Conservation (phyloP, 2,888 invertebrate genomes). For the Andrena camellia region DNA sequence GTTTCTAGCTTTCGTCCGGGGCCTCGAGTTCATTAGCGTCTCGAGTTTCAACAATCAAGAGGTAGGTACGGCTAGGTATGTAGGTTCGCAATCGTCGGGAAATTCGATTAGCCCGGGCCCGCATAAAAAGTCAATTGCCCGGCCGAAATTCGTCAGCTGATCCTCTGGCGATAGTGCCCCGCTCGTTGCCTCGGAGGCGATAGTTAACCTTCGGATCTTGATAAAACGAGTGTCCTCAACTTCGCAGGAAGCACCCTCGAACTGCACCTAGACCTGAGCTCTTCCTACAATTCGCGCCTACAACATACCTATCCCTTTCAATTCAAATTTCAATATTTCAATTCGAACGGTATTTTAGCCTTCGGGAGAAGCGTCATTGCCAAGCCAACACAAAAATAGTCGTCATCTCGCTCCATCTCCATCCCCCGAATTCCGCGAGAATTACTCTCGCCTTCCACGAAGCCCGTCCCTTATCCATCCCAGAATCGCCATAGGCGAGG, state of each 20-base stretch:
- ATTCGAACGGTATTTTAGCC: neutral
- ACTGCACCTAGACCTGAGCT: constrained; percentile 9
- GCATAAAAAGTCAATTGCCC: constrained; percentile 33
- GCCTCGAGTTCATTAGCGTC: constrained; percentile 32
- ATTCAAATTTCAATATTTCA: neutral
- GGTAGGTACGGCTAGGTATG: neutral
- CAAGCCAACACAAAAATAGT: constrained; percentile 17
- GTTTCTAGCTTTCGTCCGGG: constrained; percentile 17
- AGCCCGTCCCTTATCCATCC: constrained; percentile 42
- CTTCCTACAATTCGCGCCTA: neutral
- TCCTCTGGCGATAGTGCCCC: constrained; percentile 6
- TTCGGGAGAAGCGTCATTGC: neutral
- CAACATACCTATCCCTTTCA: too few species aligned
- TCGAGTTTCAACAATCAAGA: constrained; percentile 18
- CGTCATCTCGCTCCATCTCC: neutral
- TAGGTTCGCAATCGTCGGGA: constrained; percentile 8
- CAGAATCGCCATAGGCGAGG: constrained; percentile 58
- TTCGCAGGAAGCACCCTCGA: constrained; percentile 9
- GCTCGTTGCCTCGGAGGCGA: constrained; percentile 9
- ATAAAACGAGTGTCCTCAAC: constrained; percentile 12
- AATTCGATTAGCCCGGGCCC: constrained; percentile 38
- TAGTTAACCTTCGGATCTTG: constrained; percentile 28
- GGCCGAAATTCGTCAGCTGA: constrained; percentile 34
- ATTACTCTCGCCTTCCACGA: constrained; percentile 32
- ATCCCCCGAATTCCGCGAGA: constrained; percentile 35